Conservation (phyloP, 2,888 invertebrate species). For the Germaria angustata region DNA sequence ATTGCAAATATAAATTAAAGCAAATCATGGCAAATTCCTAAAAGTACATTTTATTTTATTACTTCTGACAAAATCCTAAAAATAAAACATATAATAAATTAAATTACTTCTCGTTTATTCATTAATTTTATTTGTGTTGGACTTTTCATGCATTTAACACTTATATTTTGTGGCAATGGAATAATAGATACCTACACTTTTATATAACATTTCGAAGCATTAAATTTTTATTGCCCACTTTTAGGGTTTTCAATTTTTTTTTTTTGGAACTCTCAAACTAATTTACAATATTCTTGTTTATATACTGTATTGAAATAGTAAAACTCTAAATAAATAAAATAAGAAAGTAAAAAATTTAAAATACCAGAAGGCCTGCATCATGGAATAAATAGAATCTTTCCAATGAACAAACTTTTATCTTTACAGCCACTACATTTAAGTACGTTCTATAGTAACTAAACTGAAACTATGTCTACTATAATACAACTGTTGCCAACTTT, state of each 20-base stretch:
- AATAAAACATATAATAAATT: conserved; percentile 35
- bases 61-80: conserved; percentile 17
- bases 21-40: conserved; percentile 34
- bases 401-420: conserved; percentile 18
- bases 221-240: conserved; percentile 59
- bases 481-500: conserved; percentile 54
- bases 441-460: conserved; percentile 31
- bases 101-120: conserved; percentile 40
- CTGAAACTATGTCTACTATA: conserved; percentile 45
- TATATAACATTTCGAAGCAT: conserved; percentile 20
- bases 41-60: conserved; percentile 48
- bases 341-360: background rate
- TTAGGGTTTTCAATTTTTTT: conserved; percentile 41
- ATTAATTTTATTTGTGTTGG: conserved; percentile 9
- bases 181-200: conserved; percentile 1
- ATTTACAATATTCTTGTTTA: conserved; percentile 49
- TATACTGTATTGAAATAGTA: conserved; percentile 15
- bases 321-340: background rate
- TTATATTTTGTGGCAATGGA: background rate
- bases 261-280: background rate
- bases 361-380: conserved; percentile 1
- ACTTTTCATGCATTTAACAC: conserved; percentile 22
- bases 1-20: conserved; percentile 37
- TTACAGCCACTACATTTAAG: background rate
- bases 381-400: conserved; percentile 22